phyloP scores from a whole-genome alignment of 2,888 invertebrate species.

The Apocheima hispidaria region DNA sequence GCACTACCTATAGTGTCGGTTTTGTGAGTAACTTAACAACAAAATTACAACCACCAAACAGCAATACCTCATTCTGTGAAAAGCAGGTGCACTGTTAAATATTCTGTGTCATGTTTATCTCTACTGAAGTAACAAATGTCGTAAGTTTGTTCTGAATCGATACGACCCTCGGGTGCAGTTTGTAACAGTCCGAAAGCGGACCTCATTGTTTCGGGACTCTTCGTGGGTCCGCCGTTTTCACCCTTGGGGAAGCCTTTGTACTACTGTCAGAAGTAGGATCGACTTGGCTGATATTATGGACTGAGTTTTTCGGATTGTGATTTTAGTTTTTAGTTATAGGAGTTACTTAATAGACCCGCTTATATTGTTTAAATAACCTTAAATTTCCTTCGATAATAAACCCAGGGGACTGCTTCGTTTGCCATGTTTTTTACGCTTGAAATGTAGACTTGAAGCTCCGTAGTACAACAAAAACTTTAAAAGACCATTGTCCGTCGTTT shows the following conservation, averaged over 20 bases:
- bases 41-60: neutral
- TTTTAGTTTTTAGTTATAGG: neutral
- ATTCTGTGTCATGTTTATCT: slow-evolving; percentile 42
- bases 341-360: no score
- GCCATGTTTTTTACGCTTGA: no score
- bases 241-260: slow-evolving; percentile 19
- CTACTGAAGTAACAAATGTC: slow-evolving; percentile 45
- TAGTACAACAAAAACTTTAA: no score
- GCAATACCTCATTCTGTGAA: slow-evolving; percentile 17
- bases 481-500: no score
- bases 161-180: slow-evolving; percentile 65
- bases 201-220: slow-evolving; percentile 43
- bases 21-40: no score
- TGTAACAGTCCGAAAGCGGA: slow-evolving; percentile 42
- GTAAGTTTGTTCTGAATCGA: slow-evolving; percentile 55
- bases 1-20: no score
- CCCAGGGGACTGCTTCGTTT: no score
- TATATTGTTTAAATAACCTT: no score
- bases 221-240: slow-evolving; percentile 14
- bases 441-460: no score
- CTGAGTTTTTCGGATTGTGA: neutral
- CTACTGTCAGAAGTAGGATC: slow-evolving; percentile 13
- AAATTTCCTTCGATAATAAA: no score
- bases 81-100: slow-evolving; percentile 13
- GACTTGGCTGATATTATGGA: neutral